Evolutionary conservation across 2,113 vertebrate species (phyloP), one percentile per base, ranked within the genome.

Genomic region (Phalacrocorax brasilianus): DNA sequence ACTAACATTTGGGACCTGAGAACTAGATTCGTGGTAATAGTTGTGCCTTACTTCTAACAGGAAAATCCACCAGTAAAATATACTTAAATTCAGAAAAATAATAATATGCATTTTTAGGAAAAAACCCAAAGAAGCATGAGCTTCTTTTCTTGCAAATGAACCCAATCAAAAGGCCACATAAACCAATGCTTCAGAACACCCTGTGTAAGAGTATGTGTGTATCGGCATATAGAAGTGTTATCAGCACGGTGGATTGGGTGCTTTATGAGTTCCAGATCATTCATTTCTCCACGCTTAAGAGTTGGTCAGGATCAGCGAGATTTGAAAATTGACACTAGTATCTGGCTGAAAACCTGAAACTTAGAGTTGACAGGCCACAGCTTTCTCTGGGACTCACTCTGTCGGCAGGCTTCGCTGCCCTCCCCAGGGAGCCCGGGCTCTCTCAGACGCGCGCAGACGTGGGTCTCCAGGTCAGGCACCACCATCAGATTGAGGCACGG

Each of bases 371-470:
- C 24, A 70, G 71, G 38, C 67, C 80, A n/a, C 55, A 71, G 75
- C 32, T 77, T 77, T 22, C 73, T 77, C 11, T 82, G 85, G 58
- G 71, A 71, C 75, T 82, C 56, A 20, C 21, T 6, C 42, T 73
- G 32, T 30, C 8, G 7, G 66, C 58, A 44, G 49, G 42, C 59
- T 80, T 70, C 3, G 2, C 9, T 3, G 1, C 32, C 11, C 70
- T 53, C 26, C 33, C 84, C 0, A 1, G 67, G 58, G 32, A 55
- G 71, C 52, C 35, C 3, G 30, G 80, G 77, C 42, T 55, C 44
- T 33, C 28, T 40, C 23, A 6, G 38, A 27, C 27, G 58, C 0
- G 0, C 2, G 0, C 42, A 35, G 63, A 59, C 6, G 1, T 13
- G 56, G 58, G n/a, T 49, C 38, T 91, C 55, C 66, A 44, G 52